A percentile compares a stretch with the other conserved stretches of the same genome.
These are phyloP conservation scores for Mobula hypostoma DNA, from an alignment of 2,113 vertebrate genomes.

Conservation along the genomic window DNA sequence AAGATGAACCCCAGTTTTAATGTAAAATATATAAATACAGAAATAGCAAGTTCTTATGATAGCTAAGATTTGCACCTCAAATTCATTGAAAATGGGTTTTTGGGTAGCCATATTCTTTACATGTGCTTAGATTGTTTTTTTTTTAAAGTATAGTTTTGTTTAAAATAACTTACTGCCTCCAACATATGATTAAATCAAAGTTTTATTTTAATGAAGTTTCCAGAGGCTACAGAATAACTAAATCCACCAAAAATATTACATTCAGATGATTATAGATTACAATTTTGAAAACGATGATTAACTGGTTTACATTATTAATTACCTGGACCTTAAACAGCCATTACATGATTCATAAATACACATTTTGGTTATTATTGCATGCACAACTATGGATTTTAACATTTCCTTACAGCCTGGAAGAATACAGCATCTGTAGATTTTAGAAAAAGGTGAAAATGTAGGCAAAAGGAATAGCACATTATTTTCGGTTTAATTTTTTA, in stretches of 20 bases:
- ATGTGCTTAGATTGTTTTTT: too few relatives aligned
- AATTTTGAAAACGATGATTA: neutral
- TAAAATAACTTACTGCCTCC: neutral
- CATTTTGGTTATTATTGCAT: neutral
- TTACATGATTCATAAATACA: neutral
- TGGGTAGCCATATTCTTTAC: neutral
- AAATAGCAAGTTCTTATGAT: neutral
- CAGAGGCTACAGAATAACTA: neutral
- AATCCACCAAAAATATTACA: neutral
- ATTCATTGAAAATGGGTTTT: neutral
- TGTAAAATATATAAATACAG: neutral
- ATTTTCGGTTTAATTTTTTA: constrained; percentile 1
- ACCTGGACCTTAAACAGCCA: neutral
- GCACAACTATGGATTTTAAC: neutral
- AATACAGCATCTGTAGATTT: neutral
- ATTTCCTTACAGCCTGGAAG: neutral
- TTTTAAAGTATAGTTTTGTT: too few relatives aligned
- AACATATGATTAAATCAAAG: neutral
- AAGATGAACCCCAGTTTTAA: neutral
- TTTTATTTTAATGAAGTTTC: neutral
- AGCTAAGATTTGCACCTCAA: too few relatives aligned
- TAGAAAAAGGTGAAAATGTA: neutral
- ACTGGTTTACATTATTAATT: neutral
- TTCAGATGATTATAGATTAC: neutral
- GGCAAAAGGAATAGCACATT: neutral